phyloP scores from a whole-genome alignment of 1,140 invertebrate species.

The Hesperophylax magnus region DNA sequence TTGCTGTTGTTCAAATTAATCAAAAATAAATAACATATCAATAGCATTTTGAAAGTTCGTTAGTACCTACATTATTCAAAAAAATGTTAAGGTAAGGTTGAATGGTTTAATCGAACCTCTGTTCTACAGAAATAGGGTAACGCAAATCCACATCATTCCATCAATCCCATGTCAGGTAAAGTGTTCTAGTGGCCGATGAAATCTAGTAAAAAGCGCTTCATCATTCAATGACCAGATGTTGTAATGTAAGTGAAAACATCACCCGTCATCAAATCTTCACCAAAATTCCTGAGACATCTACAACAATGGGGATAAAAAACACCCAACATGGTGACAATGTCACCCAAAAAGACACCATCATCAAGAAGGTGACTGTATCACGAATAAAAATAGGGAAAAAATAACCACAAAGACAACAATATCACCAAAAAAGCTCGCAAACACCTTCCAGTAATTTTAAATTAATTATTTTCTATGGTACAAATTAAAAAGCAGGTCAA shows the following conservation, averaged over 20 bases:
- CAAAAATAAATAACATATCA: too few species aligned
- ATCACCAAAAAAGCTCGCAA: constrained; percentile 26
- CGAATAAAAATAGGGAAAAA: neutral
- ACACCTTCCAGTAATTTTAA: constrained; percentile 24
- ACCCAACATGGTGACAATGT: constrained; percentile 19
- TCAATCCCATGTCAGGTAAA: neutral
- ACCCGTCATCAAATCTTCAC: neutral
- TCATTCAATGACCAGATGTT: constrained; percentile 32
- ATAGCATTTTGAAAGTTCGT: too few species aligned
- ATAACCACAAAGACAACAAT: constrained; percentile 10
- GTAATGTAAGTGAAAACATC: constrained; percentile 24
- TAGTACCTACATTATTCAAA: too few species aligned
- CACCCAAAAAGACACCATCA: constrained; percentile 25
- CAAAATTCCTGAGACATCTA: neutral
- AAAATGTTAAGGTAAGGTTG: too few species aligned
- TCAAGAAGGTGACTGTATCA: neutral
- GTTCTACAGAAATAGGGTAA: too few species aligned
- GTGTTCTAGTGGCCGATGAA: constrained; percentile 5
- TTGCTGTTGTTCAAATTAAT: too few species aligned
- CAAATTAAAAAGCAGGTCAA: constrained; percentile 48
- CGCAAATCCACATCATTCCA: too few species aligned
- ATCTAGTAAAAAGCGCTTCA: constrained; percentile 8
- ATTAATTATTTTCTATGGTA: constrained; percentile 56
- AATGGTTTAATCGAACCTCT: too few species aligned
- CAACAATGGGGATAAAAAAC: constrained; percentile 25